These are phyloP conservation scores for Papilio polyxenes DNA, from an alignment of 1,140 invertebrate genomes.

Conservation along the genomic window DNA sequence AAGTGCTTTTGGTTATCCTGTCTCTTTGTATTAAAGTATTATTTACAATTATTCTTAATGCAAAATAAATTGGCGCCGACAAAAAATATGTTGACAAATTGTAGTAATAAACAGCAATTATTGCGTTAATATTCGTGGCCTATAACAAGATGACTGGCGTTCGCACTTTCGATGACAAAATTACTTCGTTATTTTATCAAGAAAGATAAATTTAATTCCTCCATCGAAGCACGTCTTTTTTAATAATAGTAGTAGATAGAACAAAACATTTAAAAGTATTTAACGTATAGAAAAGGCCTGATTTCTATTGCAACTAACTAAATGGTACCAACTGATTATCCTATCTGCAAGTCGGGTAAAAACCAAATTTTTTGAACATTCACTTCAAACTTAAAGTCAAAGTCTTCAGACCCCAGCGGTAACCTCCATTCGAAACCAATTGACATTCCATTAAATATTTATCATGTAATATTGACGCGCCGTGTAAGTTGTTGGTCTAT, in stretches of 20 bases:
- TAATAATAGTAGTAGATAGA: background rate
- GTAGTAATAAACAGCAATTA: conserved; percentile 6
- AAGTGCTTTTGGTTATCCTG: too few species aligned
- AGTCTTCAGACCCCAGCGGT: background rate
- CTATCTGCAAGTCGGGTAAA: background rate
- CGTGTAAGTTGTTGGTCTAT: conserved; percentile 28
- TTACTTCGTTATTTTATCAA: background rate
- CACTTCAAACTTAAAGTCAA: conserved; percentile 8
- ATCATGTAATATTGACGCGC: conserved; percentile 23
- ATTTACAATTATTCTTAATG: background rate
- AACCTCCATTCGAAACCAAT: conserved; percentile 18
- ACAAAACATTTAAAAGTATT: background rate
- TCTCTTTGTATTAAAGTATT: background rate
- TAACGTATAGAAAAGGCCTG: background rate
- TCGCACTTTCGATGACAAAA: background rate
- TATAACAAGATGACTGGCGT: background rate
- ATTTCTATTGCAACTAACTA: background rate
- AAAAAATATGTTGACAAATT: background rate
- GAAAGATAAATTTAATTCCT: background rate
- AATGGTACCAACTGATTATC: background rate
- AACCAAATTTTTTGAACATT: conserved; percentile 21
- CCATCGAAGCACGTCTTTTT: background rate
- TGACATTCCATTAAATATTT: conserved; percentile 29
- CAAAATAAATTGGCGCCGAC: background rate
- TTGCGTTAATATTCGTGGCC: conserved; percentile 24